These are phyloP conservation scores for Recurvirostra avosetta DNA, from an alignment of 2,113 vertebrate species.

Conservation along the genomic window DNA sequence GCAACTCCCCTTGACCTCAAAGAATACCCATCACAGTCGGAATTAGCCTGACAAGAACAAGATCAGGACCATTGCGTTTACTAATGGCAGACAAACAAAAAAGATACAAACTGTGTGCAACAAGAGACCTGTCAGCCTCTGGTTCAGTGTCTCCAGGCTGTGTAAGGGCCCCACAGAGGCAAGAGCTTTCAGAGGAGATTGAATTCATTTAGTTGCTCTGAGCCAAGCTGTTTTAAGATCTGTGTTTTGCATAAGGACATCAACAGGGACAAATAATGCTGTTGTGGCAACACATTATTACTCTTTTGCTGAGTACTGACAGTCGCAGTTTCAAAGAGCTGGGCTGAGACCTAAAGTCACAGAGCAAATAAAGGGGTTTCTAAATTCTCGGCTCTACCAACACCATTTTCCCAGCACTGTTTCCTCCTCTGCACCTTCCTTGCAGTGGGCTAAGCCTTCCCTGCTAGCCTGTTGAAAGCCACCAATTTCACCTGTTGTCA, in stretches of 20 bases:
- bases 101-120: not conserved
- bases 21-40: not conserved
- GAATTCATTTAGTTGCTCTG: not conserved
- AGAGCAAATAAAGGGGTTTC: slow-evolving; percentile 5
- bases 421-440: not conserved
- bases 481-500: not conserved
- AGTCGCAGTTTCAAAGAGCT: not conserved
- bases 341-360: not conserved
- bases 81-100: not conserved
- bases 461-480: not conserved
- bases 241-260: not conserved
- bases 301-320: not conserved
- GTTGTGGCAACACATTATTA: not conserved
- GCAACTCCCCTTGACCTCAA: not conserved
- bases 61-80: not conserved
- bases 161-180: not conserved
- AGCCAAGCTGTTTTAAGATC: not conserved
- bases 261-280: not conserved
- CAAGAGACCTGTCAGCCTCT: not conserved
- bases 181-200: not conserved
- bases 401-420: not conserved
- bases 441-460: not conserved
- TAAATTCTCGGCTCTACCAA: not conserved
- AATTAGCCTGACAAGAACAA: not conserved
- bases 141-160: not conserved